Conservation (phyloP, 2,888 invertebrate genomes). For the Nineta flava region DNA sequence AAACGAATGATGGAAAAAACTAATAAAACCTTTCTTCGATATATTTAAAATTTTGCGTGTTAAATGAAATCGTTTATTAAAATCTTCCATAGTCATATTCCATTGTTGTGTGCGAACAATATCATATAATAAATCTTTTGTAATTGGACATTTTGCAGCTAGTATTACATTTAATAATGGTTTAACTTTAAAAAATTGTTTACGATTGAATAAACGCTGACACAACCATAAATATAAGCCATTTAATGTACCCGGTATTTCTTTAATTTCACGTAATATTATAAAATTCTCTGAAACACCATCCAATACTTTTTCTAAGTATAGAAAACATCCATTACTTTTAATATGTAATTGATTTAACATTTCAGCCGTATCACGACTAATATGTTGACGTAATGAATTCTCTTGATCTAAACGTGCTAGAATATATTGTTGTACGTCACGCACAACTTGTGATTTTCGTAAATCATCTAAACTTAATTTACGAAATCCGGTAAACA, state of each 20-base stretch:
- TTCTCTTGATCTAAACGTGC: constrained; percentile 81
- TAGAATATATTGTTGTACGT: constrained; percentile 90
- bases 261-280: constrained; percentile 74
- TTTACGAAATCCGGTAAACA: constrained; percentile 80
- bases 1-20: constrained; percentile 87
- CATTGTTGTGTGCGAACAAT: constrained; percentile 69
- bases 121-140: constrained; percentile 63
- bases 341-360: constrained; percentile 90
- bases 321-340: constrained; percentile 84
- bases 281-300: constrained; percentile 90
- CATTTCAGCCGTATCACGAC: constrained; percentile 84
- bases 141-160: constrained; percentile 73
- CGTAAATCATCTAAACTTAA: constrained; percentile 82
- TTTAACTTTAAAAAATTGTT: constrained; percentile 75
- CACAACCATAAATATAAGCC: constrained; percentile 91
- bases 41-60: constrained; percentile 46
- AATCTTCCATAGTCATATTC: constrained; percentile 62
- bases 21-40: constrained; percentile 40
- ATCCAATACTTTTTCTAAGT: constrained; percentile 73
- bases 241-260: constrained; percentile 90
- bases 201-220: constrained; percentile 77
- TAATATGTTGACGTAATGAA: constrained; percentile 72
- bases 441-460: constrained; percentile 78
- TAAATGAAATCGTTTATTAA: constrained; percentile 59
- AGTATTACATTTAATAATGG: constrained; percentile 74